Base-by-base conservation (phyloP, 2,888 invertebrate species). In the Troglohyphantes excavatus region DNA sequence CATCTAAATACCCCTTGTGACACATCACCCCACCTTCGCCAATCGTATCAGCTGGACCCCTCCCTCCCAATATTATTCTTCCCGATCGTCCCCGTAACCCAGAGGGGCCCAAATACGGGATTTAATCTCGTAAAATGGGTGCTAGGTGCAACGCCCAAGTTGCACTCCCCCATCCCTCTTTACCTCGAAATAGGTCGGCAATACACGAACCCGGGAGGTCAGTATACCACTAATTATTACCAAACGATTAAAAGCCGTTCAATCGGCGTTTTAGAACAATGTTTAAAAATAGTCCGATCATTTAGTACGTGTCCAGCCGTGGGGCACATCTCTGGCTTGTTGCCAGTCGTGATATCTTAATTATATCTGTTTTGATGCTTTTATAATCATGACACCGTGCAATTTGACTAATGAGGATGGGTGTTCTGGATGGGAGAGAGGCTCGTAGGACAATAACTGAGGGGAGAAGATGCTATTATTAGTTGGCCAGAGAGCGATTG, bases 51-150 rank as follows among this genome's bases (percentile, higher is more conserved):
- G 13, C 27, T 65, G 26, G 2, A 23, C 23, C 13, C 65, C 26
- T 7, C 65, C 65, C 65, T 13, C 26, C 61, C 65, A 2, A 23
- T 23, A 5, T 61, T 1, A 2, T 17, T 23, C 27, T 7, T 7
- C 17, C 65, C 27, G 17, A 26, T 65, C 17, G 59, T 27, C 59
- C 65, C 43, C 65, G 78, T 78, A 26, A 78, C 65, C 78, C 78
- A 23, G 17, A n/a, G 27, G 78, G 78, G 65, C 43, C 63, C 65
- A 11, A 26, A 26, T 17, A 33, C 21, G 61, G 75, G 75, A 33
- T 29, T 33, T 19, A 61, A 61, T 75, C 75, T 61, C 27, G 7
- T 9, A 5, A 2, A n/a, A 6, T 43, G 65, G 46, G 39, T 72
- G 46, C 46, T 3, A 46, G 19, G 26, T 26, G 29, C 6, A 59